These are phyloP conservation scores for Zoanthus sociatus DNA, from an alignment of 92 coral and sea anemone genomes.

Conservation along the genomic window DNA sequence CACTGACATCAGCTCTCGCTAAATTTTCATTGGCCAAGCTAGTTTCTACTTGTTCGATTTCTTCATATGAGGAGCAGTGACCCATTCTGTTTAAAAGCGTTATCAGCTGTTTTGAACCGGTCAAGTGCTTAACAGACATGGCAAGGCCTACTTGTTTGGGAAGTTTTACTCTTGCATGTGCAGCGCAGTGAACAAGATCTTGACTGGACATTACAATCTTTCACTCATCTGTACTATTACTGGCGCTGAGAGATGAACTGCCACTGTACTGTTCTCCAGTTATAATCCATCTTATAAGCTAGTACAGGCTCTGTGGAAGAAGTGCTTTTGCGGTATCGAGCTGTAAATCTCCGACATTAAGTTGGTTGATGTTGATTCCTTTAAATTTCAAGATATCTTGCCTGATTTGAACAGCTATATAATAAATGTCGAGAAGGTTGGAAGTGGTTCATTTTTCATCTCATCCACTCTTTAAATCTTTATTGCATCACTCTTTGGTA, in stretches of 20 bases:
- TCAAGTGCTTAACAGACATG: slow-evolving; percentile 44
- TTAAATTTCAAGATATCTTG: not conserved
- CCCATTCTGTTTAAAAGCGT: slow-evolving; percentile 60
- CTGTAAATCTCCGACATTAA: not conserved
- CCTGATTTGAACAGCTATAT: not conserved
- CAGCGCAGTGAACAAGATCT: slow-evolving; percentile 44
- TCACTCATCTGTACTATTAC: slow-evolving; percentile 19
- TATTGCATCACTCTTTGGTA: not conserved
- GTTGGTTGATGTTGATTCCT: not conserved
- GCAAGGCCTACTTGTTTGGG: slow-evolving; percentile 59
- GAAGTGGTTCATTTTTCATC: not conserved
- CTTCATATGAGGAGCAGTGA: slow-evolving; percentile 56
- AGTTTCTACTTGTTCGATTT: slow-evolving; percentile 16
- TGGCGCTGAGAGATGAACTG: not conserved
- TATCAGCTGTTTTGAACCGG: slow-evolving; percentile 43
- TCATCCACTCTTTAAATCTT: slow-evolving; percentile 25
- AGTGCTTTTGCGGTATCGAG: slow-evolving; percentile 42
- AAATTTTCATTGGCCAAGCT: too few species aligned
- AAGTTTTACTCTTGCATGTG: slow-evolving; percentile 32
- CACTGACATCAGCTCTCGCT: too few species aligned
- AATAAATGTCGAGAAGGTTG: slow-evolving; percentile 2
- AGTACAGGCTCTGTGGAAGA: slow-evolving; percentile 62
- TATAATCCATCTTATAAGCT: slow-evolving; percentile 63
- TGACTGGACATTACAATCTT: slow-evolving; percentile 48
- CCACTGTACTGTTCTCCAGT: slow-evolving; percentile 50